Conservation (phyloP, 1,140 invertebrate species). For the Neodiprion pinetum region DNA sequence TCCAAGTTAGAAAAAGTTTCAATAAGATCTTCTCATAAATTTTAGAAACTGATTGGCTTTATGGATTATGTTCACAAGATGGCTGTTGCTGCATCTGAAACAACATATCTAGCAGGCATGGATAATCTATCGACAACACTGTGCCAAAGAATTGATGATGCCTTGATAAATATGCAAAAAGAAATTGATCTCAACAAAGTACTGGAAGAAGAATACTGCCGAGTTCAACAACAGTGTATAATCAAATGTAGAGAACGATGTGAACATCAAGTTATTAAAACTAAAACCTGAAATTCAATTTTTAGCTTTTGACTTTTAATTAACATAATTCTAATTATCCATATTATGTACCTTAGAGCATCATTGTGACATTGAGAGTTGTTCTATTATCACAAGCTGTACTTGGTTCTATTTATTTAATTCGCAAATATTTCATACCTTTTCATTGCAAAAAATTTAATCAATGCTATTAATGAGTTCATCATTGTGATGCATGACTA, state of each 20-base stretch:
- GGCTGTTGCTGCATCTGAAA: constrained; percentile 48
- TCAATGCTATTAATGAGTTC: no score
- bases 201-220: constrained; percentile 48
- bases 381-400: no score
- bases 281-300: constrained; percentile 1
- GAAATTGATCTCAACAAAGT: constrained; percentile 39
- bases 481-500: no score
- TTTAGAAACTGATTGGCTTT: constrained; percentile 47
- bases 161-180: constrained; percentile 42
- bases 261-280: not conserved
- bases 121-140: constrained; percentile 51
- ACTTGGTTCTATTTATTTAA: no score
- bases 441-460: no score
- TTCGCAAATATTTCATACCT: no score
- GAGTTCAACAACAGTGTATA: constrained; percentile 46
- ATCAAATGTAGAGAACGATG: constrained; percentile 32
- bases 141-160: constrained; percentile 51
- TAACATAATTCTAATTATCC: no score
- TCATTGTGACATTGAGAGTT: no score
- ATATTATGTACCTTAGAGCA: no score
- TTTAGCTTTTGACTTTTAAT: not conserved
- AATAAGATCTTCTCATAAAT: not conserved
- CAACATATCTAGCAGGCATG: constrained; percentile 51
- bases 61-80: constrained; percentile 56
- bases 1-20: not conserved